Percentiles rank a stretch among this genome's conserved stretches.
phyloP scores from a whole-genome alignment of 2,888 invertebrate genomes.

The Orthosia incerta region DNA sequence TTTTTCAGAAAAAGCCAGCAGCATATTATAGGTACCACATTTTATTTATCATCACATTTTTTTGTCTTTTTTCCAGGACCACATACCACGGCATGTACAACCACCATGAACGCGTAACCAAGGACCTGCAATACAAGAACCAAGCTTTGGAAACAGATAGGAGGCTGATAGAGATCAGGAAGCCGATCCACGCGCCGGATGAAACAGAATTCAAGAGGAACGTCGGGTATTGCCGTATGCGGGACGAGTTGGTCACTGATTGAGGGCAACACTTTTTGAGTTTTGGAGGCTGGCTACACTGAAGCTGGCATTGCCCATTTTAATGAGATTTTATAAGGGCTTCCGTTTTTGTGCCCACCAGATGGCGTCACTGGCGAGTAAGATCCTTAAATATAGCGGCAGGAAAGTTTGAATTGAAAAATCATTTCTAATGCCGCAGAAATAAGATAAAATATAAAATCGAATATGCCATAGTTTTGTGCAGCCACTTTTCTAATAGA shows the following conservation, averaged over 20 bases:
- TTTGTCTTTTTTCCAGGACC: slow-evolving; percentile 79
- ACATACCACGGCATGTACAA: slow-evolving; percentile 92
- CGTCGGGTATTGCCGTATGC: slow-evolving; percentile 93
- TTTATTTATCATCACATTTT: neutral
- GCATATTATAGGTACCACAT: too few relatives aligned
- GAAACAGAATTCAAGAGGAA: slow-evolving; percentile 93
- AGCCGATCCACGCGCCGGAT: slow-evolving; percentile 88
- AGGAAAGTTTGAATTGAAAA: too few relatives aligned
- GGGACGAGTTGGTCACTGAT: slow-evolving; percentile 90
- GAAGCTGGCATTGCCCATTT: neutral
- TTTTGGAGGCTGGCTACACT: slow-evolving; percentile 6
- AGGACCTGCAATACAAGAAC: slow-evolving; percentile 94
- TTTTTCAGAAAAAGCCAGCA: neutral
- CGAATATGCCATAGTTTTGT: too few relatives aligned
- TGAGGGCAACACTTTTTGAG: slow-evolving; percentile 10
- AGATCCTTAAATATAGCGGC: too few relatives aligned
- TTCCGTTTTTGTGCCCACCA: too few relatives aligned
- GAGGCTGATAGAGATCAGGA: slow-evolving; percentile 93
- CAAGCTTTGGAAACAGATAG: slow-evolving; percentile 95
- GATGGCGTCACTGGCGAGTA: too few relatives aligned
- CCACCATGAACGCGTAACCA: slow-evolving; percentile 90
- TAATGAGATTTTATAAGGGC: too few relatives aligned
- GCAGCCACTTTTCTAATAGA: too few relatives aligned
- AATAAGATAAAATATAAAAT: too few relatives aligned
- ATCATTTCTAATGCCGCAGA: too few relatives aligned